These are phyloP conservation scores for Dioctria rufipes DNA, from an alignment of 2,888 invertebrate genomes.

Conservation along the genomic window DNA sequence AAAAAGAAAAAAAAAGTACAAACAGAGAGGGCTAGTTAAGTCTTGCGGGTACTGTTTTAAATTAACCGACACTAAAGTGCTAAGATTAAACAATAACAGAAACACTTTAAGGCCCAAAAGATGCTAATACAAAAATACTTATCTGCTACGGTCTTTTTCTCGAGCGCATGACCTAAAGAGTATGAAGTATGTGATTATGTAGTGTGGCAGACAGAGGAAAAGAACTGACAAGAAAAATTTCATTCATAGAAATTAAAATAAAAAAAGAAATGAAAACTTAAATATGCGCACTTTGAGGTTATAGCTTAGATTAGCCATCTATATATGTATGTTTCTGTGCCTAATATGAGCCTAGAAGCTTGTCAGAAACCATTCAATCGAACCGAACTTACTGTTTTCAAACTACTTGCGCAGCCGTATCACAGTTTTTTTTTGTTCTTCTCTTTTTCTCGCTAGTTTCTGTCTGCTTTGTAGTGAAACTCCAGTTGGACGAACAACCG, in stretches of 20 bases:
- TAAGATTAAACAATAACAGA: conserved; percentile 55
- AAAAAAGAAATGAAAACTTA: background rate
- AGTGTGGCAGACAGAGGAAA: background rate
- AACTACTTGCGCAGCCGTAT: too few species aligned
- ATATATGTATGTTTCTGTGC: too few species aligned
- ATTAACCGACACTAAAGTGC: conserved; percentile 42
- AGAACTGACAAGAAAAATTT: conserved; percentile 29
- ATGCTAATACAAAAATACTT: too few species aligned
- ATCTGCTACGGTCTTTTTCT: too few species aligned
- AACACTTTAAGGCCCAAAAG: background rate
- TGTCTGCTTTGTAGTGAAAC: background rate
- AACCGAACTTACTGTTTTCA: too few species aligned
- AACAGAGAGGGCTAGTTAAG: conserved; percentile 19
- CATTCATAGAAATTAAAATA: conserved; percentile 28
- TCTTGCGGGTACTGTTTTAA: conserved; percentile 33
- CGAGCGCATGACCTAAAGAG: too few species aligned
- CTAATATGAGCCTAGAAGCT: too few species aligned
- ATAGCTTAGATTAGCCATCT: too few species aligned
- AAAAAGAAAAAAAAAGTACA: conserved; percentile 23
- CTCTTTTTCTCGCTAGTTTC: background rate
- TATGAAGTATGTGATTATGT: too few species aligned
- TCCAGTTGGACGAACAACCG: background rate
- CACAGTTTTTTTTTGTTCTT: too few species aligned
- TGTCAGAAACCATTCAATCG: too few species aligned
- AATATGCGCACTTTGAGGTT: background rate